Conservation (phyloP, 2,888 invertebrate genomes). For the Drosophila flavopinicola region DNA sequence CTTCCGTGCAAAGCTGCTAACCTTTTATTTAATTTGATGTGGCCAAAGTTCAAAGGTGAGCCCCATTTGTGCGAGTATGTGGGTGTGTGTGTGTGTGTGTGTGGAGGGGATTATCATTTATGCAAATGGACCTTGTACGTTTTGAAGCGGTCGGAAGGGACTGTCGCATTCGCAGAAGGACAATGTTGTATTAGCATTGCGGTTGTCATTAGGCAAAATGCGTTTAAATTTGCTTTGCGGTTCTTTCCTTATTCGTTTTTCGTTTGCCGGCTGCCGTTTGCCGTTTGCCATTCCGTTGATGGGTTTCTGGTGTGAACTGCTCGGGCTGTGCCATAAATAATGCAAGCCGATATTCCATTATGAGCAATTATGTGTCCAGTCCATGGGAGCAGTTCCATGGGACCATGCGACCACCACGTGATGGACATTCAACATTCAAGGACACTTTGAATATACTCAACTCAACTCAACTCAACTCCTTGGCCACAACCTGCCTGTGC, state of each 20-base stretch:
- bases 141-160: slow-evolving; percentile 30
- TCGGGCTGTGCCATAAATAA: slow-evolving; percentile 49
- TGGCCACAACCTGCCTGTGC: slow-evolving; percentile 7
- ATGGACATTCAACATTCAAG: slow-evolving; percentile 1
- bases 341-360: slow-evolving; percentile 58
- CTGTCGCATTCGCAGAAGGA: slow-evolving; percentile 33
- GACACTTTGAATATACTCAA: background rate
- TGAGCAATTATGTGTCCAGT: slow-evolving; percentile 64
- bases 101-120: slow-evolving; percentile 58
- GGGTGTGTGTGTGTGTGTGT: background rate
- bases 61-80: slow-evolving; percentile 2
- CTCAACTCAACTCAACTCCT: background rate
- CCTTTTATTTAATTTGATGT: slow-evolving; percentile 73
- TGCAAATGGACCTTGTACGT: slow-evolving; percentile 65
- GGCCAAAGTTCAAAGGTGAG: slow-evolving; percentile 72
- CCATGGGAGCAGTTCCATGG: slow-evolving; percentile 5
- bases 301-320: slow-evolving; percentile 19
- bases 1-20: slow-evolving; percentile 40
- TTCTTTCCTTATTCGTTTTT: slow-evolving; percentile 21
- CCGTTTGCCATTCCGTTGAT: slow-evolving; percentile 6
- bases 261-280: background rate
- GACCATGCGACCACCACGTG: slow-evolving; percentile 3
- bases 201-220: slow-evolving; percentile 47
- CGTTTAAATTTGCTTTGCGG: slow-evolving; percentile 67
- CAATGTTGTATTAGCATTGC: slow-evolving; percentile 43